These are phyloP conservation scores for Myotis brandtii DNA, from an alignment of 2,113 vertebrate species.

Conservation along the genomic window DNA sequence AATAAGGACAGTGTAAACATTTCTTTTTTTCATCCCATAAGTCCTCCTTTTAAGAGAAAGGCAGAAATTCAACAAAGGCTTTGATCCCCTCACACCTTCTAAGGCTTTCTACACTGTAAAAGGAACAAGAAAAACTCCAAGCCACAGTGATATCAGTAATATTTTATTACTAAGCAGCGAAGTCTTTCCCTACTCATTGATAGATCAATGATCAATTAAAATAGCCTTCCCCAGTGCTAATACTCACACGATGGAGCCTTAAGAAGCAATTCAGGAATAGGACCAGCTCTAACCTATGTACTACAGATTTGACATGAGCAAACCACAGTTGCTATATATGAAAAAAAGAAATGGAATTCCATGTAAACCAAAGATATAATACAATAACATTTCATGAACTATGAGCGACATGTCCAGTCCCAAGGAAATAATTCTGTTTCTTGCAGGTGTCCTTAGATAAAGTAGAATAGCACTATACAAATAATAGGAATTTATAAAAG, in stretches of 20 bases:
- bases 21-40: neutral
- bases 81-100: neutral
- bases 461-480: neutral
- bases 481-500: neutral
- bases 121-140: neutral
- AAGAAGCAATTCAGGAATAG: neutral
- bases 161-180: neutral
- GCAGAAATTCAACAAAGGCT: neutral
- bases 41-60: constrained; percentile 26
- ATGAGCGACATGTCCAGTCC: neutral
- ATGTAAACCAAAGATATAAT: neutral
- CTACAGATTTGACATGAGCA: neutral
- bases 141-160: neutral
- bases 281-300: neutral
- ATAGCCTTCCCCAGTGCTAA: neutral
- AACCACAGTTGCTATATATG: neutral
- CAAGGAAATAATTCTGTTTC: neutral
- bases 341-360: neutral
- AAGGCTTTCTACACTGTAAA: neutral
- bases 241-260: neutral
- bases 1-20: neutral
- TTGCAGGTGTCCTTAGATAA: neutral
- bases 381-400: neutral
- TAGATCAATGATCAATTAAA: neutral
- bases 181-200: neutral